Evolutionary conservation across 2,888 invertebrate species (phyloP).

Genomic region (Eupelmus urozonus): DNA sequence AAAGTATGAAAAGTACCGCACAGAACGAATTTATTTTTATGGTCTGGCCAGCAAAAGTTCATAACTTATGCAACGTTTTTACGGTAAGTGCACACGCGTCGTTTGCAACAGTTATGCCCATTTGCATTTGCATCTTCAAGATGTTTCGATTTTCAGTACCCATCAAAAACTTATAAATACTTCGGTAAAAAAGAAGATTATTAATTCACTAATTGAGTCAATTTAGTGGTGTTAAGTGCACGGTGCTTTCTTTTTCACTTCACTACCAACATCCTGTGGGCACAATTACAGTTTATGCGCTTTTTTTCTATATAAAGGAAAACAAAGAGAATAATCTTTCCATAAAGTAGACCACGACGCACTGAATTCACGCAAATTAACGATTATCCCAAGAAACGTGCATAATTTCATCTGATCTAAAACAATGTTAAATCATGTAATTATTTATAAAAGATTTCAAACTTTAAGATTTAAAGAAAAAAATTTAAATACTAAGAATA

Average conservation of each 20-base stretch:
- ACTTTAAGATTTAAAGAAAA: no score
- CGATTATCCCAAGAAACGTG: not conserved
- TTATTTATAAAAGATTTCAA: no score
- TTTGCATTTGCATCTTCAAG: not conserved
- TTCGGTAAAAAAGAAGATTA: conserved; percentile 21
- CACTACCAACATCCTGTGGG: no score
- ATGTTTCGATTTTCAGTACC: conserved; percentile 16
- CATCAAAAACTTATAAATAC: conserved; percentile 9
- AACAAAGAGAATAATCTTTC: conserved; percentile 44
- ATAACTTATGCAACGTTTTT: conserved; percentile 40
- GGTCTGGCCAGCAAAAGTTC: not conserved
- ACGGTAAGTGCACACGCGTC: conserved; percentile 6
- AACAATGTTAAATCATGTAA: not conserved
- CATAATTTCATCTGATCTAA: not conserved
- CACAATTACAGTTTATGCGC: no score
- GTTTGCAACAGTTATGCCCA: conserved; percentile 37
- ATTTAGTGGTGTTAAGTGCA: not conserved
- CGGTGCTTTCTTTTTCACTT: no score
- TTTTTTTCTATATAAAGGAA: conserved; percentile 7
- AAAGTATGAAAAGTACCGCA: not conserved
- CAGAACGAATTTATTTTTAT: conserved; percentile 11
- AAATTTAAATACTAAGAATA: not conserved
- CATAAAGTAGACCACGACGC: conserved; percentile 49
- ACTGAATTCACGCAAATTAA: conserved; percentile 17
- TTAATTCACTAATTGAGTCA: not conserved